phyloP scores from a whole-genome alignment of 2,888 invertebrate genomes.

The Ochropleura plecta region DNA sequence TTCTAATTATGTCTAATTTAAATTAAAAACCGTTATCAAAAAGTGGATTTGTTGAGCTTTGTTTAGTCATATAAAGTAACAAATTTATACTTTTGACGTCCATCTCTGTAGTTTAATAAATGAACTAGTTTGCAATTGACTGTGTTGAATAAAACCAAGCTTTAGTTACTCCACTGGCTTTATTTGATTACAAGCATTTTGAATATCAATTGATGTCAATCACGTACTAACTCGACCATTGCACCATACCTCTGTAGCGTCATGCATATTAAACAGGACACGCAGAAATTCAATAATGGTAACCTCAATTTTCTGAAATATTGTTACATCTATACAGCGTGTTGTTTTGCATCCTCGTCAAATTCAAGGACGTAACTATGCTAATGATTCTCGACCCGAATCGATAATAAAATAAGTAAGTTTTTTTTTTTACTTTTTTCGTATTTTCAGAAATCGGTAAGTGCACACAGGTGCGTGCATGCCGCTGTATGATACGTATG shows the following conservation, averaged over 20 bases:
- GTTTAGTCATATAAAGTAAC: not conserved
- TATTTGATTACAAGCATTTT: conserved; percentile 40
- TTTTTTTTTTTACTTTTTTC: too few species aligned
- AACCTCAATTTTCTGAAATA: too few species aligned
- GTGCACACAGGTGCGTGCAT: too few species aligned
- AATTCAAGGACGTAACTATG: too few species aligned
- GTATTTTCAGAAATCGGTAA: too few species aligned
- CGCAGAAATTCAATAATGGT: not conserved
- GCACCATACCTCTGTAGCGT: not conserved
- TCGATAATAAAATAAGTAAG: too few species aligned
- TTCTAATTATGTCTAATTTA: conserved; percentile 4
- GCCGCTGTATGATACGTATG: too few species aligned
- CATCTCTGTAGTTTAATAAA: conserved; percentile 7
- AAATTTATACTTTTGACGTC: not conserved
- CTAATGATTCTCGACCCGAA: too few species aligned
- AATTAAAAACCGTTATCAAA: conserved; percentile 4
- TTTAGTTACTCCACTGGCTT: not conserved
- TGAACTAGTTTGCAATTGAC: conserved; percentile 19
- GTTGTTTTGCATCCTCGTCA: too few species aligned
- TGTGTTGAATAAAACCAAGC: conserved; percentile 24
- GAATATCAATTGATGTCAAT: conserved; percentile 34
- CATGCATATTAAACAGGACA: not conserved
- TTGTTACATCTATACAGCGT: not conserved
- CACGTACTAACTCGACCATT: conserved; percentile 2
- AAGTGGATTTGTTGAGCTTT: not conserved